Conservation (phyloP, 2,797 vertebrate species). For the Melanotaenia trifasciata region DNA sequence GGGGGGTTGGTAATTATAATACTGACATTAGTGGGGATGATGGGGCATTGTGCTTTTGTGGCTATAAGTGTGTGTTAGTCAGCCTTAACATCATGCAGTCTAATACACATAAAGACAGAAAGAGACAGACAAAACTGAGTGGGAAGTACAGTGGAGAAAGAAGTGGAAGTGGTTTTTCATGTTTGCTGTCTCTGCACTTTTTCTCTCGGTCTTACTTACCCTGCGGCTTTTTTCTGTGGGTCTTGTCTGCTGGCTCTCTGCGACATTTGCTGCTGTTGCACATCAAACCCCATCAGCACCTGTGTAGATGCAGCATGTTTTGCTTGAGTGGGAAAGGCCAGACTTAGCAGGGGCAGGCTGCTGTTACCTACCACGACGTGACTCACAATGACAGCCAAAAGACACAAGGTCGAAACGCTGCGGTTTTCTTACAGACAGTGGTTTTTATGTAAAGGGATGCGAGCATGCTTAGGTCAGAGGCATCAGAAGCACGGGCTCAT, state of each 20-base stretch:
- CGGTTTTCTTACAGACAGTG: slow-evolving; percentile 32
- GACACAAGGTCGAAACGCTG: slow-evolving; percentile 18
- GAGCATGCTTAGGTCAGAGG: slow-evolving; percentile 52
- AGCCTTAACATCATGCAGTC: slow-evolving; percentile 14
- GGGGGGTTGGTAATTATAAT: slow-evolving; percentile 36
- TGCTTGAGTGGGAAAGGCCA: slow-evolving; percentile 37
- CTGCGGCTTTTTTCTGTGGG: neutral
- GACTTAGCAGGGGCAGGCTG: slow-evolving; percentile 15
- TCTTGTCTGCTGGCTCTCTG: slow-evolving; percentile 6
- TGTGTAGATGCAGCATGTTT: slow-evolving; percentile 21
- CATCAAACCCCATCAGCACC: slow-evolving; percentile 45
- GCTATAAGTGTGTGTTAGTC: slow-evolving; percentile 21
- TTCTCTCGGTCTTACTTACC: slow-evolving; percentile 21
- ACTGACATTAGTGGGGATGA: slow-evolving; percentile 32
- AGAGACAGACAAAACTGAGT: slow-evolving; percentile 25
- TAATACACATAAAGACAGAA: slow-evolving; percentile 21
- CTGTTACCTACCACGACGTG: slow-evolving; percentile 1
- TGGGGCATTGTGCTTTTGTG: slow-evolving; percentile 35
- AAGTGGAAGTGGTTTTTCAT: slow-evolving; percentile 64
- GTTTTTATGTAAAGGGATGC: slow-evolving; percentile 48
- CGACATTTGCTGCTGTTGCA: slow-evolving; percentile 44
- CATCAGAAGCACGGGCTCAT: slow-evolving; percentile 58
- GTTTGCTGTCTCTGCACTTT: slow-evolving; percentile 52
- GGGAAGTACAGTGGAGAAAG: slow-evolving; percentile 48
- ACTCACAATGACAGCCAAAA: slow-evolving; percentile 40